A percentile compares a stretch with the other conserved stretches of the same genome.
Evolutionary conservation across 2,113 vertebrate genomes (phyloP).

Genomic region (Malurus alboscapulatus): DNA sequence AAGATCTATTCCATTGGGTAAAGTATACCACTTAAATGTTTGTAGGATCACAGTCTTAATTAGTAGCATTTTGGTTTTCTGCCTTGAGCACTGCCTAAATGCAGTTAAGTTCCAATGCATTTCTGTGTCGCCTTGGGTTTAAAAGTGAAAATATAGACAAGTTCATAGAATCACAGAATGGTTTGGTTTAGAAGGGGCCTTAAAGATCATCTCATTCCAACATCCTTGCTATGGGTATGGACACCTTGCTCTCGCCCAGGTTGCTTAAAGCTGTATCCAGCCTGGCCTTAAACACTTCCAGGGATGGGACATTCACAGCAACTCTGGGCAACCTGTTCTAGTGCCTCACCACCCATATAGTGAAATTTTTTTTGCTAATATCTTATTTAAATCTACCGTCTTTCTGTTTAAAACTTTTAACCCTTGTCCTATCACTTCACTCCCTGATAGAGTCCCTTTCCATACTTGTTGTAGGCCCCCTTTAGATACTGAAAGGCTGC

Average conservation of each 20-base stretch:
- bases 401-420: not conserved
- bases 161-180: not conserved
- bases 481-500: not conserved
- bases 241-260: fast-evolving
- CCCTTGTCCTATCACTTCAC: not conserved
- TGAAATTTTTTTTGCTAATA: not conserved
- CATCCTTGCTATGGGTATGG: not conserved
- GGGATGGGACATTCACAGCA: not conserved
- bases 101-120: not conserved
- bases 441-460: not conserved
- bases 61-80: not conserved
- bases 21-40: not conserved
- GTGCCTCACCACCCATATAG: not conserved
- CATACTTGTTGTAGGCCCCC: not conserved
- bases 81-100: not conserved
- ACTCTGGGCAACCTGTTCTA: not conserved
- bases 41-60: not conserved
- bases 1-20: not conserved
- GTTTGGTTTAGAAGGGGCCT: not conserved
- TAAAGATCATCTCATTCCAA: not conserved
- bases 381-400: not conserved
- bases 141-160: not conserved
- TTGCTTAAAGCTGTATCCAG: not conserved
- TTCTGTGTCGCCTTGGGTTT: not conserved
- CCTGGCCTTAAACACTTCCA: not conserved